Evolutionary conservation across 2,888 invertebrate species (phyloP), one percentile per base, ranked within the genome.

Genomic region (Drosophila nr. perissopoda): DNA sequence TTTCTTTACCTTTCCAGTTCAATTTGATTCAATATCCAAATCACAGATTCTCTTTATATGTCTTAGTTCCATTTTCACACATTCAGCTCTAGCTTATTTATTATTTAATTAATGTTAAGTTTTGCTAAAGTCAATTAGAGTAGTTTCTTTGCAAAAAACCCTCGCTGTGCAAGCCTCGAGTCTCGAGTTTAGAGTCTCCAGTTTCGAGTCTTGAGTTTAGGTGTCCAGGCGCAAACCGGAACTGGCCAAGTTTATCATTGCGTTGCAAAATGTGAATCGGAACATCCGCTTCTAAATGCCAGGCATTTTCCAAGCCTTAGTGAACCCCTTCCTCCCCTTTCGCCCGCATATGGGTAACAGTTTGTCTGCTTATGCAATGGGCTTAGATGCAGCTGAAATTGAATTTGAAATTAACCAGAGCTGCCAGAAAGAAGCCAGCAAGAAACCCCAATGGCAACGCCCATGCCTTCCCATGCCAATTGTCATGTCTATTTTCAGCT

Each of bases 261-360:
- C 83, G 83, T 84, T 81, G 89, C 86, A 74, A 89, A 88, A 90
- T 89, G 90, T 76, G 87, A 89, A 90, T 87, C 88, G 90, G 90
- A 90, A 88, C 90, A 88, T 87, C 87, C 87, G 90, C 67, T 87
- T 84, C 75, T 87, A 87, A 87, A 87, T 87, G 89, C 87, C 89
- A 89, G 74, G 72, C 87, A 78, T 66, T 80, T 77, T 70, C 81
- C 31, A 6, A 6, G 8, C 29, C n/a, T 13, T 29, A 13, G 63
- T n/a, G 52, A 29, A 16, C 34, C 29, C 18, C 33, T 33, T 21
- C 36, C 29, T 53, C 16, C 6, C 36, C 10, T 3, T 33, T 11
- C 10, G 10, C 4, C 4, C 11, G 4, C 33, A 33, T 33, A 33
- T 29, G 45, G 59, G 27, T 54, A 57, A 33, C 40, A 49, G 27